Base-by-base conservation (phyloP, 2,113 vertebrate species). In the Todiramphus chloris region DNA sequence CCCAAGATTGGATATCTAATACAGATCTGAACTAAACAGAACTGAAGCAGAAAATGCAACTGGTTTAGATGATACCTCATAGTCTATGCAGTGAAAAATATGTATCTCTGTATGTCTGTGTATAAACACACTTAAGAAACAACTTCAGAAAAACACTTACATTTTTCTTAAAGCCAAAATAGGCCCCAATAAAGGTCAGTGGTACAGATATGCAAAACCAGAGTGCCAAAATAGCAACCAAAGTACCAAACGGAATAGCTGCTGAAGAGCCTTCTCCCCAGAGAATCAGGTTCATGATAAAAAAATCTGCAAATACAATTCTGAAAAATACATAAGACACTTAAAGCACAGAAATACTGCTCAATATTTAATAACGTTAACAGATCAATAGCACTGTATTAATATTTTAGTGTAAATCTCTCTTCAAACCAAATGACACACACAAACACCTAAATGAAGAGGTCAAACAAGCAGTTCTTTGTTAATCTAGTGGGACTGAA, bases 121-220 rank as follows among this genome's bases (percentile, higher is more conserved):
- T 3, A 7, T 5, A 58, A 6, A 35, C 4, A 50, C 4, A n/a
- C 35, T 59, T 66, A 35, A 3, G 44, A 83, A 79, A 37, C 58
- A 63, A 35, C 13, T 55, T 74, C 39, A 74, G 64, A 63, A 39
- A 77, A 44, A 18, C 33, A 97, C 99, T 98, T 97, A 99, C 99
- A 20, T 99, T 97, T 95, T 99, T 99, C 98, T 99, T 99, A 97
- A 99, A 99, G 93, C 99, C 99, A 94, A 99, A 99, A 97, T 99
- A 99, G 96, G 99, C 99, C 31, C 99, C 99, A 63, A 99, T 94
- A 68, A 99, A 99, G 0, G 99, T 99, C 93, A 99, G 97, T 0
- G 99, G 99, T 59, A 99, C 99, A 70, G 99, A 99, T 96, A 99
- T 99, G 97, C 99, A 99, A 97, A 99, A 99, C 99, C 99, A 99